Evolutionary conservation across 2,113 vertebrate species (phyloP), one percentile per base, ranked within the genome.

Genomic region (Thalassarche chlororhynchos): DNA sequence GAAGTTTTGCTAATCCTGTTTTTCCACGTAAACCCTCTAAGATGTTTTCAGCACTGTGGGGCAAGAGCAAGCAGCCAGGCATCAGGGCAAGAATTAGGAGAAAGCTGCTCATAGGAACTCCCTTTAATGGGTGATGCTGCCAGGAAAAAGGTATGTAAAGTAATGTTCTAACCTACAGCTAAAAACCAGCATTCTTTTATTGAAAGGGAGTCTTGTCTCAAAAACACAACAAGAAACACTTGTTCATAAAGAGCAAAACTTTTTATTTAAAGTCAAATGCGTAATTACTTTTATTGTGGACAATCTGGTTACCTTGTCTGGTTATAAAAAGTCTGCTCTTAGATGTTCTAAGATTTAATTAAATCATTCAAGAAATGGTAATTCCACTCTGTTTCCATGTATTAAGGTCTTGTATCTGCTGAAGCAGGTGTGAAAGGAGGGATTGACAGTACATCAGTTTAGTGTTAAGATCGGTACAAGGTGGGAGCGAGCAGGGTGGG

Each of bases 1-100:
- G 91, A 94, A 95, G 36, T 89, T 87, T 44, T 58, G 68, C 20
- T 78, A 71, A 91, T 94, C 68, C 55, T 89, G 28, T 89, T 95
- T 96, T 95, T 81, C 77, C n/a, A 3, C 28, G 9, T 75, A 51
- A 4, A 38, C 31, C 5, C 29, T 78, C 47, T 23, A 64, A 84
- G 76, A 25, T 62, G 58, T 89, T 84, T 77, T 66, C 60, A 84
- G 60, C n/a, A 9, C 44, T 61, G 26, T 52, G 49, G 25, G 36
- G 25, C 31, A 31, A 72, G 47, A 83, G 66, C 79, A 69, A 78
- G 20, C 46, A 95, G 75, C 65, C 61, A 85, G 66, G 47, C 85
- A 93, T 36, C 31, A 47, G 38, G 52, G 57, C 49, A 82, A 71
- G 61, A 79, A 55, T 55, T 62, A 58, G 74, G 70, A 95, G 84